Base-by-base conservation (phyloP, 2,113 vertebrate genomes). In the Tylochromis polylepis region DNA sequence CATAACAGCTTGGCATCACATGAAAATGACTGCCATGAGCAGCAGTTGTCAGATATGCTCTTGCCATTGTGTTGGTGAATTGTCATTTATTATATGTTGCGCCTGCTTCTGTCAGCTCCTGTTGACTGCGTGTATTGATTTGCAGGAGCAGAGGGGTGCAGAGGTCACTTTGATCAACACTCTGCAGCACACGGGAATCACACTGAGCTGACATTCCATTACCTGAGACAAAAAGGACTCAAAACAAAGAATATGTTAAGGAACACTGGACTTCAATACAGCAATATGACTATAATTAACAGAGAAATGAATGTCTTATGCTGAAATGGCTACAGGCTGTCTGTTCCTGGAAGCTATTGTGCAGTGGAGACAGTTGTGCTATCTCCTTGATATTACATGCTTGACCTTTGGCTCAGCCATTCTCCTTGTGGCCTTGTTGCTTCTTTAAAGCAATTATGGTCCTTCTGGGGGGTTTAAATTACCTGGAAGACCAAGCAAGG, bases 161-260 rank as follows among this genome's bases (percentile, higher is more conserved):
- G 97, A 97, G 97, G 97, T 97, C 97, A 97, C 97, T 98, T 98
- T 97, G 96, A 98, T 97, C 97, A 97, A 95, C 96, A 90, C 96
- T 96, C 94, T 93, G 96, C 94, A 90, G 96, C 96, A 95, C 94
- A 92, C 93, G 93, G 89, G 92, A 94, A 96, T 96, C 96, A 87
- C 86, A 83, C 90, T 87, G 85, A 95, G 95, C 96, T 97, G 97
- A 97, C 97, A 96, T 97, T 97, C 97, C 96, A 97, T 98, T 97
- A 97, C 96, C 96, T 95, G 95, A 96, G 94, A 97, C 96, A 96
- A 96, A 96, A 95, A 94, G 86, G 82, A 92, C 95, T 95, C 95
- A 96, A 96, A 97, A 96, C 96, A 96, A 97, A 96, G 95, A 96
- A 96, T 97, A 96, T 96, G 95, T 97, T 96, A 96, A 97, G 95